Percentiles rank a stretch among this genome's conserved stretches.
Evolutionary conservation across 2,797 vertebrate genomes (phyloP).

Genomic region (Spinus pinus): DNA sequence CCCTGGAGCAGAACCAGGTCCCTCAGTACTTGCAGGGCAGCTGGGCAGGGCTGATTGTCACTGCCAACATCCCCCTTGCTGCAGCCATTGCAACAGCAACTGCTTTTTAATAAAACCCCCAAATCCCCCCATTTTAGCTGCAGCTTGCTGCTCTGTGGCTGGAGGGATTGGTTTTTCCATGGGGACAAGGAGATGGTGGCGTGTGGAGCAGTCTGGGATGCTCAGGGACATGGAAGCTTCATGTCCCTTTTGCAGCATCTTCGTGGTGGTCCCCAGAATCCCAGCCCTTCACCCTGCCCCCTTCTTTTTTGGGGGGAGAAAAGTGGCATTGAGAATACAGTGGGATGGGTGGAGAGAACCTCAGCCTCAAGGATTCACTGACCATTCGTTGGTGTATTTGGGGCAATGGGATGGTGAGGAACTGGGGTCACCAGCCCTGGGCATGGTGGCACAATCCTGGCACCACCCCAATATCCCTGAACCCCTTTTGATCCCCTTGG

Average conservation of each 20-base stretch:
- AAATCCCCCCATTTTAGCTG: not conserved
- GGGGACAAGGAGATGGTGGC: not conserved
- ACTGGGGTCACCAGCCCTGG: not conserved
- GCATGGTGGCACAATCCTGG: fast-evolving
- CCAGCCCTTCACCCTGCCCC: not conserved
- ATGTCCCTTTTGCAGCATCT: fast-evolving
- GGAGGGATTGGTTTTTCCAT: not conserved
- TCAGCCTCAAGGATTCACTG: not conserved
- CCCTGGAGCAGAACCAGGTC: not conserved
- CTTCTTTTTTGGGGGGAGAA: not conserved
- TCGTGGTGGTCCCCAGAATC: fast-evolving
- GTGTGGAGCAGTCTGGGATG: not conserved
- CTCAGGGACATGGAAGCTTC: fast-evolving
- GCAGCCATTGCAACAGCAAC: not conserved
- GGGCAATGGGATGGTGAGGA: not conserved
- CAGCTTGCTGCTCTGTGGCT: not conserved
- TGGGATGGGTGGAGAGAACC: not conserved
- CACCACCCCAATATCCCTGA: not conserved
- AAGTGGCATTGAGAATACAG: not conserved
- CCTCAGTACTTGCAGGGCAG: not conserved
- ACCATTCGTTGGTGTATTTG: fast-evolving
- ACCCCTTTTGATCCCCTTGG: not conserved
- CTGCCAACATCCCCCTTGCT: not conserved
- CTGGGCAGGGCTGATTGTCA: not conserved
- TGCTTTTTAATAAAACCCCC: not conserved